Evolutionary conservation across 2,888 invertebrate species (phyloP).

Genomic region (Nowickia ferox): DNA sequence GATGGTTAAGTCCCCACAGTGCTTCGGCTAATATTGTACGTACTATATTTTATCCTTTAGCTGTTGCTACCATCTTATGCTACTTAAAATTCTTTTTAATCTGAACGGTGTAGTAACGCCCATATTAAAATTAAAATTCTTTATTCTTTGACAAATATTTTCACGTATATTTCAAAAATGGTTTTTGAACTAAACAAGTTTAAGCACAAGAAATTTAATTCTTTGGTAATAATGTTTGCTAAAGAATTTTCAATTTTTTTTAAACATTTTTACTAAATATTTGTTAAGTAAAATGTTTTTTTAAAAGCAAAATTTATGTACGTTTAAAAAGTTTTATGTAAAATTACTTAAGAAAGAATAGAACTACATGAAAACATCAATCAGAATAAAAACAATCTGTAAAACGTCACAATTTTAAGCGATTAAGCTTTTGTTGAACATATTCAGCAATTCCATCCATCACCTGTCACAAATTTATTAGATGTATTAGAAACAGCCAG

Average conservation of each 20-base stretch:
- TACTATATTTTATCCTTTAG: background rate
- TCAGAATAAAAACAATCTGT: background rate
- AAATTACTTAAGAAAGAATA: background rate
- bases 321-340: background rate
- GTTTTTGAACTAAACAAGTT: no score
- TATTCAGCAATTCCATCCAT: conserved; percentile 28
- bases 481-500: background rate
- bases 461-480: conserved; percentile 21
- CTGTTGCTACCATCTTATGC: background rate
- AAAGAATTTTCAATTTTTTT: no score
- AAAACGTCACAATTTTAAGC: conserved; percentile 3
- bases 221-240: no score
- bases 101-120: no score
- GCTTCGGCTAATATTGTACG: no score
- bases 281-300: no score
- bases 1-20: background rate
- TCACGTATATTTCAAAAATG: no score
- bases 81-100: no score
- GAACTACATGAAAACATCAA: background rate
- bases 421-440: conserved; percentile 31
- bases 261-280: no score
- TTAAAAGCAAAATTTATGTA: background rate
- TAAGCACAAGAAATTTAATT: no score
- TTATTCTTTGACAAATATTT: no score
- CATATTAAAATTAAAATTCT: no score